Percentiles rank a stretch among this genome's conserved stretches.
Evolutionary conservation across 2,888 invertebrate genomes (phyloP).

Genomic region (Cheilosia pagana): DNA sequence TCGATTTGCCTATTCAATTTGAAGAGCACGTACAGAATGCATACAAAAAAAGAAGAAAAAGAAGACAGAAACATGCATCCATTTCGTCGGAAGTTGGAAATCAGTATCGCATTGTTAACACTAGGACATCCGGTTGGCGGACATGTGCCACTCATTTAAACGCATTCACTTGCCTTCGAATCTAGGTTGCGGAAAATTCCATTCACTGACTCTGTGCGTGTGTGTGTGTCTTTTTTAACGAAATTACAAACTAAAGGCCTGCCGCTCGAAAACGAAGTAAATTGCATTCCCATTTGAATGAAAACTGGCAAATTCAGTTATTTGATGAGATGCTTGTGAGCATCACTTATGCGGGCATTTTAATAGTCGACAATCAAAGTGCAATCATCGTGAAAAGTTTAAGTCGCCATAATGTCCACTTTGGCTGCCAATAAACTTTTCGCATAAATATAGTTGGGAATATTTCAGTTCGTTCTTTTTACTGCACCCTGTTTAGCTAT

Average conservation of each 20-base stretch:
- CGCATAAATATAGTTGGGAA: conserved; percentile 38
- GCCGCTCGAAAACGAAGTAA: not conserved
- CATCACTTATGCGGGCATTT: not conserved
- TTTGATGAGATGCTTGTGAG: not conserved
- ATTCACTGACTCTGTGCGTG: not conserved
- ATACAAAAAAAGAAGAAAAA: not conserved
- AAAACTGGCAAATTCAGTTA: not conserved
- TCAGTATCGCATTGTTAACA: conserved; percentile 57
- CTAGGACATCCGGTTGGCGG: conserved; percentile 24
- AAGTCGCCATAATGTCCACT: conserved; percentile 41
- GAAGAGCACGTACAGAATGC: conserved; percentile 35
- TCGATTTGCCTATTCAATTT: conserved; percentile 43
- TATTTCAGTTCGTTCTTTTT: not conserved
- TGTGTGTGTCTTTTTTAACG: conserved; percentile 3
- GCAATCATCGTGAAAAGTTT: conserved; percentile 39
- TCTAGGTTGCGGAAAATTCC: conserved; percentile 11
- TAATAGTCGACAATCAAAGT: conserved; percentile 19
- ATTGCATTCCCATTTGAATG: conserved; percentile 8
- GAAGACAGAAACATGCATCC: conserved; percentile 18
- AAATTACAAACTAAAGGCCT: not conserved
- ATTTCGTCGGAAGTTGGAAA: conserved; percentile 48
- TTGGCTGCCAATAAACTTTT: conserved; percentile 46
- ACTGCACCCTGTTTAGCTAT: not conserved
- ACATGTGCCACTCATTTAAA: conserved; percentile 29
- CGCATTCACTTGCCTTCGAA: conserved; percentile 16